phyloP scores from a whole-genome alignment of 2,888 invertebrate genomes.

The Temnothorax unifasciatus region DNA sequence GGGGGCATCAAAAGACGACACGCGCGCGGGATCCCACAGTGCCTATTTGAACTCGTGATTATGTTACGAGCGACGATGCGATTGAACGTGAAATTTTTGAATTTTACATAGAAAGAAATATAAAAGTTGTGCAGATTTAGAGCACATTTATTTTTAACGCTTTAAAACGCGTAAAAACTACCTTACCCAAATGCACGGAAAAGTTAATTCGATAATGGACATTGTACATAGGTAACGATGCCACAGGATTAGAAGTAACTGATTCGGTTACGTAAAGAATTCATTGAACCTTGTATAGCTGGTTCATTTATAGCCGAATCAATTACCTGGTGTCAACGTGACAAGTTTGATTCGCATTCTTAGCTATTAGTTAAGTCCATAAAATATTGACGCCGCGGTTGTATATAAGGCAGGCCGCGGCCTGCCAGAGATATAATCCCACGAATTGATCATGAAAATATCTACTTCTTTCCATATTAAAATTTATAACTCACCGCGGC shows the following conservation, averaged over 20 bases:
- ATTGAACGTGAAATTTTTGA: background rate
- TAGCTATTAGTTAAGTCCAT: slow-evolving; percentile 27
- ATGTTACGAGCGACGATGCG: background rate
- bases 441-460: slow-evolving; percentile 45
- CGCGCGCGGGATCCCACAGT: too few species aligned
- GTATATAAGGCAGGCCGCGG: slow-evolving; percentile 21
- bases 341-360: slow-evolving; percentile 34
- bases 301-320: slow-evolving; percentile 49
- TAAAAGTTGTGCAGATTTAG: background rate
- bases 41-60: background rate
- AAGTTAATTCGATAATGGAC: background rate
- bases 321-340: slow-evolving; percentile 25
- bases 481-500: slow-evolving; percentile 42
- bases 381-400: slow-evolving; percentile 19
- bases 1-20: background rate
- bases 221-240: slow-evolving; percentile 16
- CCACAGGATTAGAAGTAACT: slow-evolving; percentile 25
- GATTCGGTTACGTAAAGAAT: slow-evolving; percentile 20
- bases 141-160: background rate
- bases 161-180: slow-evolving; percentile 2
- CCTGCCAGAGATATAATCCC: slow-evolving; percentile 5
- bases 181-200: background rate
- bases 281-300: slow-evolving; percentile 45
- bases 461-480: slow-evolving; percentile 13
- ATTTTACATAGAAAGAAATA: background rate